Base-by-base conservation (phyloP, 2,888 invertebrate genomes). In the Drosophila fulvimacula region DNA sequence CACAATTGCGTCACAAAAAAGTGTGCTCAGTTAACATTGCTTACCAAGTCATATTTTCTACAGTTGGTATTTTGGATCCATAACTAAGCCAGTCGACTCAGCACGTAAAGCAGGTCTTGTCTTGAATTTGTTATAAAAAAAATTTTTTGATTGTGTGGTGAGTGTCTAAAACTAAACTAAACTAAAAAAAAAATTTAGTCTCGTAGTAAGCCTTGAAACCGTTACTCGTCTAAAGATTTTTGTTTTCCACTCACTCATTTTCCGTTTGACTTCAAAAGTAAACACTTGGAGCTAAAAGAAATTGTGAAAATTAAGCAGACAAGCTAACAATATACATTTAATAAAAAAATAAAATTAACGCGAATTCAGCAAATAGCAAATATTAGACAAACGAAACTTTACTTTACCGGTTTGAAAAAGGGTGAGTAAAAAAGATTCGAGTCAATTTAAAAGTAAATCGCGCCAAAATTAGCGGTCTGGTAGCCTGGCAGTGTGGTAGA, bases 21-120 rank as follows among this genome's bases (percentile, higher is more conserved):
- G 21, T 36, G 42, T 11, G 6, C 19, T 9, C 2, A 65, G 61
- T 30, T 61, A 42, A 59, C 65, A n/a, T n/a, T 69, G 61, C 10
- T 57, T 42, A 11, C 15, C 13, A 7, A 11, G 44, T 75, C 65
- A 57, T 10, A n/a, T 34, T 49, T 57, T 9, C n/a, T 36, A 17
- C 24, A 3, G 4, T 46, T 9, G 0, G 1, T 42, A 34, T 9
- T 42, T 17, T 5, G 0, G 39, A n/a, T 15, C 11, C 17, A 46
- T 72, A 34, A 80, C 41, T 66, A 55, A 27, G 77, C 73, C 81
- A 78, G 78, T 76, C 46, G 78, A 78, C 48, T 73, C 72, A 72
- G 77, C 48, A 77, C 68, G 57, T 79, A 51, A 71, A 71, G 42
- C 71, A 66, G 63, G 63, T 66, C 58, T 76, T 48, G 72, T 73